Base-by-base conservation (phyloP, 2,797 vertebrate genomes). In the Philypnodon macrostomus region DNA sequence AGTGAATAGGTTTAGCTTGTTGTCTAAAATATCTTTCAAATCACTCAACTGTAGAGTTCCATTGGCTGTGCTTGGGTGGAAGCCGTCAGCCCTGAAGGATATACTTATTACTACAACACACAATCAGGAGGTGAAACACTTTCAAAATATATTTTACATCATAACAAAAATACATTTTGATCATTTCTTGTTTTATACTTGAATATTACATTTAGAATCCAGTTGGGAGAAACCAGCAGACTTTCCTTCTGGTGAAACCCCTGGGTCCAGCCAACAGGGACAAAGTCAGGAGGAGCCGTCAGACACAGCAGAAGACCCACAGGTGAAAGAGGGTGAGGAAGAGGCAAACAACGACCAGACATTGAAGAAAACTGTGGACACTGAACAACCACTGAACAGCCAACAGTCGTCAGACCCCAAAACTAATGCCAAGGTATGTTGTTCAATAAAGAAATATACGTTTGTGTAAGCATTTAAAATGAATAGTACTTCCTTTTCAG, bases 41-140 rank as follows among this genome's bases (percentile, higher is more conserved):
- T 36, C 18, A 1, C 6, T 18, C 26, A 18, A 73, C 35, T 41
- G 63, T 53, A 95, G 93, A 70, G 52, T 53, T 68, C 72, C 10
- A 69, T 70, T 12, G 74, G 47, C 18, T 45, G 76, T 61, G 34
- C 69, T 17, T 98, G 97, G 96, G 81, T 92, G 59, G 94, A 96
- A 85, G 92, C 92, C 0, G 33, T 90, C 67, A 95, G 89, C 74
- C 91, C 95, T 58, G 93, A 97, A 57, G 96, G 96, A 35, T 89
- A 85, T 37, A 89, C 75, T 1, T 99, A 99, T 67, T 98, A 96
- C 70, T 99, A 96, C 72, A 98, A 97, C 86, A 84, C 88, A 50
- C 79, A 90, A 59, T 97, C 92, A 13, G 92, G 93, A 86, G 94
- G 97, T 97, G 71, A 2, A 32, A 1, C 15, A 4, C 2, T 7